A percentile compares a stretch with the other conserved stretches of the same genome.
These are phyloP conservation scores for Taxidea taxus DNA, from an alignment of 2,113 vertebrate genomes.

Conservation along the genomic window DNA sequence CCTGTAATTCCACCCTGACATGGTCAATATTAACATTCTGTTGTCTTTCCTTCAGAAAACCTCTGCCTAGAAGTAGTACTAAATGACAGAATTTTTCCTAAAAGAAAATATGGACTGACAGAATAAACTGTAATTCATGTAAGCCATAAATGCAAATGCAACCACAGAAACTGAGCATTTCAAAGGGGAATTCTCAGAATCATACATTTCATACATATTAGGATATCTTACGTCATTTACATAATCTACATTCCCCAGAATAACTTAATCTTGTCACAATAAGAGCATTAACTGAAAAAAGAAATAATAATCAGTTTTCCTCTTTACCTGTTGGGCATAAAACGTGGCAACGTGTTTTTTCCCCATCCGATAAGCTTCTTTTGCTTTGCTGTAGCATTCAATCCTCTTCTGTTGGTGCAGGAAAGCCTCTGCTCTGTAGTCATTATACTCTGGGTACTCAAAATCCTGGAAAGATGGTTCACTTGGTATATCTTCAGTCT, in stretches of 20 bases:
- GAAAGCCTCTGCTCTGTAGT: conserved; percentile 93
- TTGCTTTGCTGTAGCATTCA: conserved; percentile 92
- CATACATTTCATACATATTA: neutral
- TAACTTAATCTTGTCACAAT: conserved; percentile 3
- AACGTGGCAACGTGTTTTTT: conserved; percentile 93
- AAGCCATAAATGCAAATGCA: neutral
- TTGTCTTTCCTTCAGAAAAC: conserved; percentile 13
- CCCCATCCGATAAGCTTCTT: conserved; percentile 91
- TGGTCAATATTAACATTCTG: neutral
- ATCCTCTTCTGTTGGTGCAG: conserved; percentile 90
- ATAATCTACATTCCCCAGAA: neutral
- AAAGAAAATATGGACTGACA: neutral
- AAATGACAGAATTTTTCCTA: neutral
- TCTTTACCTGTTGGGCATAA: conserved; percentile 93
- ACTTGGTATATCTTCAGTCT: conserved; percentile 77
- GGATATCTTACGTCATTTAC: neutral
- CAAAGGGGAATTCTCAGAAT: conserved; percentile 1
- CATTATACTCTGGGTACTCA: conserved; percentile 92
- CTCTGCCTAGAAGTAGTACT: neutral
- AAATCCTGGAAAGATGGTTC: conserved; percentile 88
- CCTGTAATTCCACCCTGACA: no score
- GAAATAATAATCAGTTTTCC: neutral
- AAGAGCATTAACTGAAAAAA: neutral
- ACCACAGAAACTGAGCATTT: neutral
- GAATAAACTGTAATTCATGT: neutral